Percentiles rank a stretch among this genome's conserved stretches.
phyloP scores from a whole-genome alignment of 2,888 invertebrate genomes.

The Eupithecia subfuscata region DNA sequence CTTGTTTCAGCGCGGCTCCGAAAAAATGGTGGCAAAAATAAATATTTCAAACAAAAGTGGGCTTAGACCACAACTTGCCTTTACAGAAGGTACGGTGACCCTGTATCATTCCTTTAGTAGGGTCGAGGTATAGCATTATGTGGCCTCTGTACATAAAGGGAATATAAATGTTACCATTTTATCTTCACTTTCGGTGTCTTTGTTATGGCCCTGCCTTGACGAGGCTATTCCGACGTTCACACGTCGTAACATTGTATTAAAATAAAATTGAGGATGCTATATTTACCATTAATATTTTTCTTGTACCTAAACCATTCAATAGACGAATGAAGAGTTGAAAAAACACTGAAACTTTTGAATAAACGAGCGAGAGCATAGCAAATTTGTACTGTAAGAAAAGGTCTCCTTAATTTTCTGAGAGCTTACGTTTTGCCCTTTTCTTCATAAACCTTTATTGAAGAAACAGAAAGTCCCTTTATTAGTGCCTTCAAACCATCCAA shows the following conservation, averaged over 20 bases:
- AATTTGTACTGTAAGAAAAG: neutral
- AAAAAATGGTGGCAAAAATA: slow-evolving; percentile 8
- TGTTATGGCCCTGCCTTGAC: slow-evolving; percentile 1
- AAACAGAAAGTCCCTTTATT: slow-evolving; percentile 18
- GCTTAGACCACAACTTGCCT: slow-evolving; percentile 1
- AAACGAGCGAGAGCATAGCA: neutral
- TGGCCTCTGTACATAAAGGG: neutral
- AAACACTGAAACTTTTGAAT: neutral
- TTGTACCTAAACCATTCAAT: neutral
- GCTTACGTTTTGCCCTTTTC: slow-evolving; percentile 5
- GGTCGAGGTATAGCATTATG: slow-evolving; percentile 5
- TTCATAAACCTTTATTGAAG: slow-evolving; percentile 16
- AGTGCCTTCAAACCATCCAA: slow-evolving; percentile 23
- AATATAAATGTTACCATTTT: slow-evolving; percentile 3
- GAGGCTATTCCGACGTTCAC: neutral
- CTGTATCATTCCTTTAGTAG: neutral
- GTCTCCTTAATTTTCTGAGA: neutral
- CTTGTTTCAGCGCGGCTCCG: neutral
- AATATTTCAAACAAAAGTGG: slow-evolving; percentile 6
- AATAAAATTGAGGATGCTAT: neutral
- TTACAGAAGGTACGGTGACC: neutral
- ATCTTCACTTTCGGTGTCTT: neutral
- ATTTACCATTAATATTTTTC: neutral
- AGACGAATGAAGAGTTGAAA: neutral
- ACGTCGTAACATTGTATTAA: neutral